These are phyloP conservation scores for Gymnorhina tibicen DNA, from an alignment of 2,113 vertebrate genomes.

Conservation along the genomic window DNA sequence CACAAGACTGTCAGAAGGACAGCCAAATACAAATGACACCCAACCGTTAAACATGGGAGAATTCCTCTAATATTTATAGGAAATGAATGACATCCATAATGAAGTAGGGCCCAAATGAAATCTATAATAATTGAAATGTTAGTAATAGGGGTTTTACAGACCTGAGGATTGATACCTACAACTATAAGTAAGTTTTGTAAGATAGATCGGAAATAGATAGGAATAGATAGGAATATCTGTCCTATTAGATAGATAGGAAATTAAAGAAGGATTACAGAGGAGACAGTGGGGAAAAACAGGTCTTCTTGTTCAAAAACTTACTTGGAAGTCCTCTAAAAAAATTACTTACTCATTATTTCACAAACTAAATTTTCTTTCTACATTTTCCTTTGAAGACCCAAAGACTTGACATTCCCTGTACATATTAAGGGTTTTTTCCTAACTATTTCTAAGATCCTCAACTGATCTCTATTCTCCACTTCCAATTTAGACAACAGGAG, in stretches of 20 bases:
- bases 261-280: background rate
- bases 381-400: background rate
- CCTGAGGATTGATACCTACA: background rate
- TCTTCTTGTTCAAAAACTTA: background rate
- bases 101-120: background rate
- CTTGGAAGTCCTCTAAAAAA: background rate
- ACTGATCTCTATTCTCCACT: background rate
- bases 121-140: background rate
- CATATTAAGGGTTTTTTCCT: background rate
- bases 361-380: background rate
- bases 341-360: background rate
- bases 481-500: background rate
- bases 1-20: background rate
- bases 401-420: background rate
- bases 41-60: background rate
- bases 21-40: background rate
- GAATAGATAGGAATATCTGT: no score
- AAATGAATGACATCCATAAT: background rate
- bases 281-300: background rate
- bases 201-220: no score
- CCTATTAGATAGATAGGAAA: no score
- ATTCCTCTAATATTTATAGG: background rate
- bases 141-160: background rate
- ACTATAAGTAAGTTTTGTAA: background rate
- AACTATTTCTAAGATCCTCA: background rate